These are phyloP conservation scores for Sebastes dallii DNA, from an alignment of 2,797 vertebrate species.

Conservation along the genomic window DNA sequence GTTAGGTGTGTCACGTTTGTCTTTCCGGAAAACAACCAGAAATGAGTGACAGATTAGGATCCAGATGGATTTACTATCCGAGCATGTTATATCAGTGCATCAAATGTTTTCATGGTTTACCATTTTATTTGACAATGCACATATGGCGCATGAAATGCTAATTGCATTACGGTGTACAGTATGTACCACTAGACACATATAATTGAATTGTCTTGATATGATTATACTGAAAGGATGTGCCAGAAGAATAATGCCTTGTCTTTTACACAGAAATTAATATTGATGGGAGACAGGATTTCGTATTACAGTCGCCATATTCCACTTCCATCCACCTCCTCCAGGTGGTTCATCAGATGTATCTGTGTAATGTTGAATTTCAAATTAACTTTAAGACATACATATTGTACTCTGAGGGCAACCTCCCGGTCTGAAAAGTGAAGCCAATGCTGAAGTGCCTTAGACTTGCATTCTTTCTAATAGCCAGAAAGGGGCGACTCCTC, in stretches of 20 bases:
- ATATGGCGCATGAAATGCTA: neutral
- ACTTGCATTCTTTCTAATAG: too few species aligned
- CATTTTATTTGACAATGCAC: neutral
- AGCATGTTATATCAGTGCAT: neutral
- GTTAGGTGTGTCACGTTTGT: neutral
- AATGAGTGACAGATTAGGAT: neutral
- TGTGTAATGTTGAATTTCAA: neutral
- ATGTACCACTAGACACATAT: neutral
- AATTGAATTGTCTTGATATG: neutral
- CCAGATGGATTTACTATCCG: neutral
- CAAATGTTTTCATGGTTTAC: neutral
- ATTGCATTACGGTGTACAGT: neutral
- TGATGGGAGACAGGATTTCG: neutral
- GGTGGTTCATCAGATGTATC: neutral
- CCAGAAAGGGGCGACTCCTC: too few species aligned
- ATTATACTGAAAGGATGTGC: neutral
- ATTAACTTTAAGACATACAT: neutral
- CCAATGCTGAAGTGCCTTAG: too few species aligned
- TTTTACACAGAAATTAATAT: neutral
- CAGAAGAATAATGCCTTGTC: neutral
- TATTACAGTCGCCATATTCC: neutral
- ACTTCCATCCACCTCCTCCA: neutral
- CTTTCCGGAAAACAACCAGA: neutral
- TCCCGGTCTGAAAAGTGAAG: too few species aligned
- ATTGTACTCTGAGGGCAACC: too few species aligned